Evolutionary conservation across 2,797 vertebrate species (phyloP).

Genomic region (Silurus aristotelis): DNA sequence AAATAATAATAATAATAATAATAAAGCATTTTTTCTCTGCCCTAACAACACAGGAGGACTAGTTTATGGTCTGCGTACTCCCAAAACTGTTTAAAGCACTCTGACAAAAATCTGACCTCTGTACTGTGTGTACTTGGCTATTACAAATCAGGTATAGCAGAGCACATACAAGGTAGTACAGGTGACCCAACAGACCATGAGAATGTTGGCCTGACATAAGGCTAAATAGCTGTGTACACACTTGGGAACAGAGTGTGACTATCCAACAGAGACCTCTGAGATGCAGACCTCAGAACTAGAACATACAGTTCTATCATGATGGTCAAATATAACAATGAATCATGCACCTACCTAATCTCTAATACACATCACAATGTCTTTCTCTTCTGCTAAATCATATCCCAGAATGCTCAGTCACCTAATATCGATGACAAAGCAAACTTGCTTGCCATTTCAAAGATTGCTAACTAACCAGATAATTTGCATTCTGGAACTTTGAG

Average conservation of each 20-base stretch:
- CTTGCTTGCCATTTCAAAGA: not conserved
- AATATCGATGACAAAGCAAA: not conserved
- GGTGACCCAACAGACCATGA: not conserved
- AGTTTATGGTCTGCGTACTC: not conserved
- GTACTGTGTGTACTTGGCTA: not conserved
- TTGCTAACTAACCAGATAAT: not conserved
- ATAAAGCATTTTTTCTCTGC: not conserved
- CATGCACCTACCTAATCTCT: not conserved
- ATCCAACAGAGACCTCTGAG: not conserved
- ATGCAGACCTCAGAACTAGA: not conserved
- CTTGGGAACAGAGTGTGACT: not conserved
- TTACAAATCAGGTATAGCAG: not conserved
- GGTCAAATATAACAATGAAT: not conserved
- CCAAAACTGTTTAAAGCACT: not conserved
- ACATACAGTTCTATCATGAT: not conserved
- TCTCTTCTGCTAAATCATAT: not conserved
- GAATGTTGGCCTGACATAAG: not conserved
- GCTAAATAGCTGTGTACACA: not conserved
- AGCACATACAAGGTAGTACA: not conserved
- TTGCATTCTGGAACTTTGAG: not conserved
- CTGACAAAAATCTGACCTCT: not conserved
- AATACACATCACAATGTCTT: constrained; percentile 3
- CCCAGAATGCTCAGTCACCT: not conserved
- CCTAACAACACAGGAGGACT: not conserved
- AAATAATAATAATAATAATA: not conserved